Conservation (phyloP, 2,113 vertebrate species). For the Phrynocephalus versicolor region DNA sequence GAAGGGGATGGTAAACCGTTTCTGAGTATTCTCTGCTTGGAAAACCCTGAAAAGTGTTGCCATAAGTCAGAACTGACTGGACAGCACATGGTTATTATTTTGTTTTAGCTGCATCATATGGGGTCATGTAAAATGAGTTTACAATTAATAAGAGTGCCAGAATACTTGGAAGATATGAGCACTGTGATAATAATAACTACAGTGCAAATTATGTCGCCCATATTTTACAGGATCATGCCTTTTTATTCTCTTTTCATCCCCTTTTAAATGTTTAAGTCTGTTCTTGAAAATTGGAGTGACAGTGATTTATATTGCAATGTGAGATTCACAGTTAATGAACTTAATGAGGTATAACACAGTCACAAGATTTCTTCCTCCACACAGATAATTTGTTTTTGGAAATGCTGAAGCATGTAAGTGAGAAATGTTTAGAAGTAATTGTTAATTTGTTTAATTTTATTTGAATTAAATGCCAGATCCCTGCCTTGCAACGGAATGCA, state of each 20-base stretch:
- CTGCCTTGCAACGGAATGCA: slow-evolving; percentile 20
- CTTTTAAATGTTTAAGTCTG: slow-evolving; percentile 48
- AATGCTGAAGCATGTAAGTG: slow-evolving; percentile 51
- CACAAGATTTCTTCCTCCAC: slow-evolving; percentile 58
- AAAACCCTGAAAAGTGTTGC: too few relatives aligned
- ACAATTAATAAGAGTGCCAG: slow-evolving; percentile 59
- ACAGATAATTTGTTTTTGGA: slow-evolving; percentile 55
- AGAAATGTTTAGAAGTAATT: slow-evolving; percentile 56
- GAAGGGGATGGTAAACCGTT: too few relatives aligned
- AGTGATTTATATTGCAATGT: slow-evolving; percentile 57
- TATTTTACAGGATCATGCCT: slow-evolving; percentile 27
- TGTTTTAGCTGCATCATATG: too few relatives aligned
- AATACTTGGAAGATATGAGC: slow-evolving; percentile 42
- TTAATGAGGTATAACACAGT: slow-evolving; percentile 53
- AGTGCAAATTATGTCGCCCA: neutral
- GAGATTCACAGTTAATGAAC: slow-evolving; percentile 57
- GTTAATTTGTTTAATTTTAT: slow-evolving; percentile 42
- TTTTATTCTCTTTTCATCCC: slow-evolving; percentile 31
- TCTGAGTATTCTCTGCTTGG: too few relatives aligned
- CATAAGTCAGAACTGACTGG: too few relatives aligned
- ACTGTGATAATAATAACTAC: slow-evolving; percentile 37
- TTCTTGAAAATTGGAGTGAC: slow-evolving; percentile 46
- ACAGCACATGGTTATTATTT: too few relatives aligned
- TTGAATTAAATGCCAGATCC: slow-evolving; percentile 32
- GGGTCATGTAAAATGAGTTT: too few relatives aligned